Evolutionary conservation across 2,888 invertebrate species (phyloP), one percentile per base, ranked within the genome.

Genomic region (Boloria euphrosyne): DNA sequence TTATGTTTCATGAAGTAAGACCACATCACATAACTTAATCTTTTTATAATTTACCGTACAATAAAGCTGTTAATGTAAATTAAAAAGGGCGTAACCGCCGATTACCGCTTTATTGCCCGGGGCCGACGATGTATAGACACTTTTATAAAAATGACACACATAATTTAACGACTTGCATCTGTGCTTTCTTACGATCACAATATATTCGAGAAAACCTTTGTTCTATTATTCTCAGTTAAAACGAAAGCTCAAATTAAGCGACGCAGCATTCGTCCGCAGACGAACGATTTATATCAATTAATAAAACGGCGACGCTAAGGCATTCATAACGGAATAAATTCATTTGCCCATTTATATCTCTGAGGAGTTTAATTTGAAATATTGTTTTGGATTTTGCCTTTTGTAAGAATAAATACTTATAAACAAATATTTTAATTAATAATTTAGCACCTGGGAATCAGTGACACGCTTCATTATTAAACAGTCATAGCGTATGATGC

Each of bases 251-350:
- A 46, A 57, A 57, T 57, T 46, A 57, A 57, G 57, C 57, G 3
- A 38, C 10, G 22, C 46, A 22, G 57, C 22, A 27, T 46, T 57
- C 57, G 57, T 13, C 44, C 57, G 46, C 57, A 57, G 57, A 57
- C 57, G 55, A 55, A 22, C 55, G 55, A 55, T 55, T 44, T 55
- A 55, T 55, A 55, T 55, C 46, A 46, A 57, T 57, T 57, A 57
- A 57, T 57, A 46, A 57, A 57, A 57, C 57, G 46, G 57, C 57
- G 57, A 27, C 57, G 57, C 57, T 57, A 46, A 57, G 57, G 46
- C 57, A 57, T 57, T 57, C 57, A 46, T 57, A 57, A 57, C 57
- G 57, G 46, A 22, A 57, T 57, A 44, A 57, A 46, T 57, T 57
- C 57, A 46, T 57, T 57, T 22, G 44, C n/a, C 44, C 57, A 22